Base-by-base conservation (phyloP, 2,888 invertebrate species). In the Acronicta leporina region DNA sequence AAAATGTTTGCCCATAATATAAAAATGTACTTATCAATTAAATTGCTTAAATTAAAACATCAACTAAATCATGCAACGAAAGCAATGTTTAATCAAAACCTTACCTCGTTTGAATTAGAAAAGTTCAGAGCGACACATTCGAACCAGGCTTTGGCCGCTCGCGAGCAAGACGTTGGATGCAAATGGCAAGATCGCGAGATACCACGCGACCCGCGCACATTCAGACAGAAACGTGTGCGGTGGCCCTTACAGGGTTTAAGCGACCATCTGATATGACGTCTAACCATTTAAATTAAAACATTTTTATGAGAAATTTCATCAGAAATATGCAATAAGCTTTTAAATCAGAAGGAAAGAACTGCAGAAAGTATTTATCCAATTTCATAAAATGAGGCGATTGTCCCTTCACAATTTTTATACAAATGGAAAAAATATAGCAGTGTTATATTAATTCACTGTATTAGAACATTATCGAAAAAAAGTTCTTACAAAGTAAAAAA, bases 161-260 rank as follows among this genome's bases (percentile, higher is more conserved):
- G 87, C 86, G 20, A 40, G 81, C 81, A 61, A 82, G 84, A 83
- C 79, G 84, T 82, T 85, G 89, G 82, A 90, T 90, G 90, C 90
- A 90, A 90, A 90, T 90, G 87, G 79, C 79, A 65, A 86, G 90
- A 90, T 90, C 78, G 81, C 75, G 71, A 84, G 89, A 90, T 90
- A 88, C 79, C 57, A 60, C 68, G 77, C 79, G 82, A 84, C 84
- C 84, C 81, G 84, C 85, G 81, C 81, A 83, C 84, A 81, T 80
- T 77, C 81, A 82, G 75, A 73, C 77, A 64, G 77, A 84, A 85
- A 86, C 86, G 87, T 87, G 87, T 89, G 85, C 78, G 88, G 87
- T 87, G 87, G 86, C 87, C 89, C 88, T 89, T 87, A 86, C 79
- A 77, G 68, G 72, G 77, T 68, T 76, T 77, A 79, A 73, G 74